Evolutionary conservation across 2,113 vertebrate genomes (phyloP).

Genomic region (Cichladusa arquata): DNA sequence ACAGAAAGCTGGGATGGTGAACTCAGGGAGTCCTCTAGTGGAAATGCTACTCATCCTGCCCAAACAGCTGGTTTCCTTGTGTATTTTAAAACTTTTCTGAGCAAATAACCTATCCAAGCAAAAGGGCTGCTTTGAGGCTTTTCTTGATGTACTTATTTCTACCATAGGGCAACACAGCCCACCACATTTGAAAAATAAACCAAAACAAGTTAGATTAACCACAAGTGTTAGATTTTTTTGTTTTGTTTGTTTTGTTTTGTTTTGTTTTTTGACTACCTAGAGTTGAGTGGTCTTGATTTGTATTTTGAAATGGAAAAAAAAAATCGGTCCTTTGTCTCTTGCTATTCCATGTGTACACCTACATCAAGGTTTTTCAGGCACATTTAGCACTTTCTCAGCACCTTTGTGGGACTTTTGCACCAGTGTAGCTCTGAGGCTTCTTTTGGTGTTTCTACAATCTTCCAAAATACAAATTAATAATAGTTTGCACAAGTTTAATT

Average conservation of each 20-base stretch:
- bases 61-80: neutral
- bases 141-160: neutral
- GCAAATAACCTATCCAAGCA: neutral
- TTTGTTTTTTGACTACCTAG: neutral
- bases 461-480: neutral
- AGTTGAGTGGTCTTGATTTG: neutral
- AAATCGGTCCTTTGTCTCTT: rapidly evolving
- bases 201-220: neutral
- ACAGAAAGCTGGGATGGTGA: neutral
- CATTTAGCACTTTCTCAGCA: neutral
- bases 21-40: neutral
- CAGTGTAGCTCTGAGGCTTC: neutral
- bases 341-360: neutral
- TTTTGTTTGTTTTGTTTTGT: too few species aligned
- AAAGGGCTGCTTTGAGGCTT: neutral
- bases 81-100: neutral
- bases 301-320: neutral
- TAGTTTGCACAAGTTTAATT: neutral
- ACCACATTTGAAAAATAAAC: neutral
- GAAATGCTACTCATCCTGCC: neutral
- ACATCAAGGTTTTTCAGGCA: neutral
- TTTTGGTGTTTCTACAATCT: neutral
- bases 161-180: rapidly evolving
- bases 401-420: neutral
- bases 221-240: neutral